Base-by-base conservation (phyloP, 2,797 vertebrate genomes). In the Danionella dracula region DNA sequence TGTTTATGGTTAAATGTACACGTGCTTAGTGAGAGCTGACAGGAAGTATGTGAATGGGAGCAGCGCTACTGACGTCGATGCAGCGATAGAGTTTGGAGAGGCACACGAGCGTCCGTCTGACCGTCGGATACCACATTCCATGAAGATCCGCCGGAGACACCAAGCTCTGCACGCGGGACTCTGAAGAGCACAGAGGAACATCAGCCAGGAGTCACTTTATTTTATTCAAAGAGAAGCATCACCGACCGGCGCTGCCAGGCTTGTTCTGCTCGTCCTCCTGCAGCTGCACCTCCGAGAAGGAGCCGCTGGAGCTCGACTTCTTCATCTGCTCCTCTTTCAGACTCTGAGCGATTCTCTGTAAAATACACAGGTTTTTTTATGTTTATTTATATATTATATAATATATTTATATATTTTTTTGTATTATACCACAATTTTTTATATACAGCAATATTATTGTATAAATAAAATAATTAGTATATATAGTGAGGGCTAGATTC, bases 61-160 rank as follows among this genome's bases (percentile, higher is more conserved):
- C 37, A 19, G 6, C 13, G 4, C 35, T 13, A 86, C 95, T 75
- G 89, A 99, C 97, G 21, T 99, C 97, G 83, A 98, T 98, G 77
- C 97, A 99, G 88, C 97, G 91, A 87, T 99, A 99, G 53, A 99
- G 90, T 74, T 99, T 99, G 81, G 97, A 99, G 77, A 99, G 91
- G 76, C 97, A 99, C 42, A 99, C 94, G 41, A 99, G 87, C 0
- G 97, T 97, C 70, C 97, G 90, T 69, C 95, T 90, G 73, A 99
- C 96, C 2, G 97, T 99, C 1, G 97, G 97, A 78, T 98, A 99
- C 97, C 97, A 99, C 96, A 99, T 99, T 74, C 96, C 97, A 50
- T 99, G 96, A 66, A 99, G 90, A 86, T 98, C 96, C 16, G 96
- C 97, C 2, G 96, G 96, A 74, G 97, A 99, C 76, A 99, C 79